phyloP scores from a whole-genome alignment of 2,113 vertebrate genomes.

The Anarrhichthys ocellatus region DNA sequence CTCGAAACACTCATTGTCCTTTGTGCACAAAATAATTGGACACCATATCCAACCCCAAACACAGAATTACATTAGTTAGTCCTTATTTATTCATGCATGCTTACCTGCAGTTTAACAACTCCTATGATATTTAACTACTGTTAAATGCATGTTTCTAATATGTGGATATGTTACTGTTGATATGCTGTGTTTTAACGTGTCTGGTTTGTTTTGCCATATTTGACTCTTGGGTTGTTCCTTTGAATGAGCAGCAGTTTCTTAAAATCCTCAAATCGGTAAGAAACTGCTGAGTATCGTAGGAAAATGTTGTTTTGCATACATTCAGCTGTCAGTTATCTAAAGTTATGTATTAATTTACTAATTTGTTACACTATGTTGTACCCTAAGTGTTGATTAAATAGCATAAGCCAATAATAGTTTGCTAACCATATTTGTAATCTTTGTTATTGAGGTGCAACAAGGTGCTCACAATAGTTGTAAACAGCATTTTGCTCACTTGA shows the following conservation, averaged over 20 bases:
- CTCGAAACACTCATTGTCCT: not conserved
- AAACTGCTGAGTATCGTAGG: slow-evolving; percentile 43
- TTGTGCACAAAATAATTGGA: not conserved
- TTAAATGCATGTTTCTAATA: slow-evolving; percentile 47
- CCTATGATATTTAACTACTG: not conserved
- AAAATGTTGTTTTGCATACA: slow-evolving; percentile 22
- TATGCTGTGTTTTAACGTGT: slow-evolving; percentile 72
- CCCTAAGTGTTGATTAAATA: not conserved
- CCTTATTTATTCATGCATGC: not conserved
- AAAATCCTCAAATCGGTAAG: slow-evolving; percentile 82
- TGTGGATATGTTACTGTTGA: slow-evolving; percentile 45
- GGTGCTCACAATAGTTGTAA: not conserved
- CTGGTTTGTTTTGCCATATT: slow-evolving; percentile 77
- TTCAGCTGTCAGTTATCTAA: not conserved
- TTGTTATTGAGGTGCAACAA: not conserved
- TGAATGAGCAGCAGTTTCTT: slow-evolving; percentile 85
- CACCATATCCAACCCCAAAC: not conserved
- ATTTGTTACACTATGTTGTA: not conserved
- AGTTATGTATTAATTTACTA: not conserved
- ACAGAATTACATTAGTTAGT: not conserved
- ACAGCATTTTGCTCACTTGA: not conserved
- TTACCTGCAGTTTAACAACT: slow-evolving; percentile 9
- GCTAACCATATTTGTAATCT: not conserved
- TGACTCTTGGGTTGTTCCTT: slow-evolving; percentile 72
- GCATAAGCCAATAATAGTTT: not conserved